Evolutionary conservation across 2,888 invertebrate genomes (phyloP).

Genomic region (Dryocosmus kuriphilus): DNA sequence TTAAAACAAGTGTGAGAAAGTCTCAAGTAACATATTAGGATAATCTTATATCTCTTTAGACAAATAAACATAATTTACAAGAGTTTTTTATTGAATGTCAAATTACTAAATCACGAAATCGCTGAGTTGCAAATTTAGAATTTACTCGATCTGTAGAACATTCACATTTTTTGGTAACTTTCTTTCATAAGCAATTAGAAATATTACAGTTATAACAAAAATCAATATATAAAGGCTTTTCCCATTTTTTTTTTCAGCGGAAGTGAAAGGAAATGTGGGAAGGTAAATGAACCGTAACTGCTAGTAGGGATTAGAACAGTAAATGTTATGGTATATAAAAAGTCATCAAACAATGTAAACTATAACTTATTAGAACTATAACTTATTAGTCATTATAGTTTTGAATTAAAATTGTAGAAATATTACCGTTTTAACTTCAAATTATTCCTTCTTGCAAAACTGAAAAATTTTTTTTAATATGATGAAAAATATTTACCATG

Average conservation of each 20-base stretch:
- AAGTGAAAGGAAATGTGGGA: background rate
- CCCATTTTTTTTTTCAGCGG: background rate
- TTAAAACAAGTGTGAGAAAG: constrained; percentile 32
- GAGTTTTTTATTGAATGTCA: background rate
- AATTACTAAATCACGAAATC: constrained; percentile 10
- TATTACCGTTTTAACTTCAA: no score
- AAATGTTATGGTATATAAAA: background rate
- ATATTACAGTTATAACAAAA: background rate
- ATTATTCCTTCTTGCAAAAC: no score
- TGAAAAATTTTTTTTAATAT: no score
- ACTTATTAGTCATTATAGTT: no score
- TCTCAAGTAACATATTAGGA: background rate
- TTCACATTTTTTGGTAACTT: background rate
- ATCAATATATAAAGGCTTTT: background rate
- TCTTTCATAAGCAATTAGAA: background rate
- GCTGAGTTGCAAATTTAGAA: background rate
- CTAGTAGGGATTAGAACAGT: no score
- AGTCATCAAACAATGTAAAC: background rate
- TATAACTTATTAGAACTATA: no score
- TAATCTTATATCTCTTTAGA: constrained; percentile 16
- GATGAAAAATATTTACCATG: no score
- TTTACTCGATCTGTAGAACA: background rate
- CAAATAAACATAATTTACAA: constrained; percentile 8
- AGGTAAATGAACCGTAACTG: background rate
- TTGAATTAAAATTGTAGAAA: no score